Percentiles rank a stretch among this genome's conserved stretches.
These are phyloP conservation scores for Subacronicta megacephala DNA, from an alignment of 2,888 invertebrate species.

Conservation along the genomic window DNA sequence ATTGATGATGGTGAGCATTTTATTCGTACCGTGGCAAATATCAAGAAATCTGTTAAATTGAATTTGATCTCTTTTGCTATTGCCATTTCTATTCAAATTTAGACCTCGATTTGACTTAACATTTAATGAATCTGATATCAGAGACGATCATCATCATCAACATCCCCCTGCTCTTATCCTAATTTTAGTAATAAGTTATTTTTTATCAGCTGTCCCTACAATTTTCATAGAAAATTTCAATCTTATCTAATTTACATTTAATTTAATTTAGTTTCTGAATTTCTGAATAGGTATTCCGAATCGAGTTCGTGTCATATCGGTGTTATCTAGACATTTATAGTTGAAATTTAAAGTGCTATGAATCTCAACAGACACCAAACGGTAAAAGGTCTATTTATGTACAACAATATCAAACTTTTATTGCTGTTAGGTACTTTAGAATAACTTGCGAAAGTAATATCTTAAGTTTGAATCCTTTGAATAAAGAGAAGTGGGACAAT, in stretches of 20 bases:
- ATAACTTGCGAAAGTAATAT: constrained; percentile 44
- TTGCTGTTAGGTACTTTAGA: constrained; percentile 34
- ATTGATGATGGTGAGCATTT: too few relatives aligned
- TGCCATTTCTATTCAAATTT: background rate
- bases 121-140: too few relatives aligned
- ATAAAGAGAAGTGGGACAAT: constrained; percentile 19
- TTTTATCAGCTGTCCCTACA: too few relatives aligned
- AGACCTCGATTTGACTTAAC: too few relatives aligned
- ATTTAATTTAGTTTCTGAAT: constrained; percentile 17
- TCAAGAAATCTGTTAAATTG: too few relatives aligned
- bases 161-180: too few relatives aligned
- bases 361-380: too few relatives aligned
- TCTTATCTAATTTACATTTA: too few relatives aligned
- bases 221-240: too few relatives aligned
- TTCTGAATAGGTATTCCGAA: constrained; percentile 14
- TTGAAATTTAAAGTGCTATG: constrained; percentile 9
- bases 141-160: too few relatives aligned
- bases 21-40: too few relatives aligned
- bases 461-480: constrained; percentile 48
- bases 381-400: constrained; percentile 7
- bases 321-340: constrained; percentile 1
- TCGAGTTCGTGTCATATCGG: constrained; percentile 9
- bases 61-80: background rate
- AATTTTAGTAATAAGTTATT: too few relatives aligned
- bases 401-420: constrained; percentile 33